Evolutionary conservation across 2,888 invertebrate species (phyloP).

Genomic region (Drosophila bunnanda): DNA sequence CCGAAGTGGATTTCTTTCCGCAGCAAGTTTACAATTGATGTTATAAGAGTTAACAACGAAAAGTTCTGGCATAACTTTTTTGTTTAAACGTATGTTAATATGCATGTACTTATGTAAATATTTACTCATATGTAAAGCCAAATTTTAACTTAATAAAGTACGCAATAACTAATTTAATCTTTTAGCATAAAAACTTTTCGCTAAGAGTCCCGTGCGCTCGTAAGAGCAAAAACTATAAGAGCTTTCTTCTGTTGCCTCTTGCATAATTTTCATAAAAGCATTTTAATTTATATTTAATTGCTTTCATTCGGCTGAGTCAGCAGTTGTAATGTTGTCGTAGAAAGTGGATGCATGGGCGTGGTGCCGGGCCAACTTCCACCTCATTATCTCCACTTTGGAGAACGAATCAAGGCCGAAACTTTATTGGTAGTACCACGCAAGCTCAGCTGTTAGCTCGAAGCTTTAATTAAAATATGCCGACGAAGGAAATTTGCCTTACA

Average conservation of each 20-base stretch:
- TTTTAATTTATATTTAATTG: constrained; percentile 81
- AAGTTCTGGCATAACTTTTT: not conserved
- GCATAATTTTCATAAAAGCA: constrained; percentile 78
- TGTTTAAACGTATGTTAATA: no score
- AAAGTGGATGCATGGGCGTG: constrained; percentile 1
- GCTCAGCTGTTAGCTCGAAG: not conserved
- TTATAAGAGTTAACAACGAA: no score
- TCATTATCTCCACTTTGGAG: constrained; percentile 1
- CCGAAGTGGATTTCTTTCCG: no score
- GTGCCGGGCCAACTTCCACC: constrained; percentile 1
- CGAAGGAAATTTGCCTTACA: not conserved
- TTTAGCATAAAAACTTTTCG: constrained; percentile 1
- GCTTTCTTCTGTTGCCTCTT: constrained; percentile 17
- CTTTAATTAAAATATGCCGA: constrained; percentile 9
- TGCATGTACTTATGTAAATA: no score
- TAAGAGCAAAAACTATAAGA: not conserved
- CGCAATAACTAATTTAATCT: not conserved
- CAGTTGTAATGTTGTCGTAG: not conserved
- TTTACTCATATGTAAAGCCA: no score
- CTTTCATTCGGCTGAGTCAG: constrained; percentile 65
- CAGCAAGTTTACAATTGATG: no score
- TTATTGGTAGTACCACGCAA: constrained; percentile 4
- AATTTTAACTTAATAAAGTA: not conserved
- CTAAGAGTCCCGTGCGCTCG: not conserved
- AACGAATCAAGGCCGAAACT: constrained; percentile 10